Evolutionary conservation across 1,140 invertebrate species (phyloP), one percentile per base, ranked within the genome.

Genomic region (Chironomus tepperi): DNA sequence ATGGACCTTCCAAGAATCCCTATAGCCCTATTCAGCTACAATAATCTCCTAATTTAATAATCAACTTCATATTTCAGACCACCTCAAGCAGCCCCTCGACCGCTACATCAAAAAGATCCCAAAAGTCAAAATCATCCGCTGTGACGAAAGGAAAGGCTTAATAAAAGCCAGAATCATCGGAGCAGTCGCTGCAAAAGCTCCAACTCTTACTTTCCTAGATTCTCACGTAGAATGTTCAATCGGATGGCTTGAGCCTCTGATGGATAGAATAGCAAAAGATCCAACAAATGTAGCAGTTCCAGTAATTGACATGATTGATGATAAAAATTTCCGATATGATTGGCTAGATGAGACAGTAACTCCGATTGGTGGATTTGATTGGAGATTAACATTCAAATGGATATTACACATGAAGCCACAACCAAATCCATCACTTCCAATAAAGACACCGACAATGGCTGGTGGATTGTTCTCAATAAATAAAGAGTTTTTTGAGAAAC

Each of bases 371-470:
- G 92, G 91, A 0, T 98, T 98, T 80, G 96, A 97, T 83, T 98
- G 96, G 96, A 94, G 92, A 7, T 83, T 98, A 8, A 93, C 97
- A 82, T 98, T 97, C 79, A 96, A 96, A 83, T 98, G 96, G 96
- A 86, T 64, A 78, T 83, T 43, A 85, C 84, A 74, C 5, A 18
- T 70, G n/a, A 9, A 9, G 6, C 15, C n/a, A 70, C 9, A 2
- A 18, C 7, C 6, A 70, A 19, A 10, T 8, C 65, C 16, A 12
- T 18, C 95, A 3, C 92, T 96, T 81, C 94, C 95, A 8, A 93
- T 98, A 10, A 91, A 89, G 86, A 94, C 93, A 72, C 95, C 95
- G 0, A 97, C 95, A 2, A 97, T 97, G 94, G 95, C 97, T 7
- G 97, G 88, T 42, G 88, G 88, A 2, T 81, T 89, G 0, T 89